These are phyloP conservation scores for Eulithis testata DNA, from an alignment of 2,888 invertebrate genomes.

Conservation along the genomic window DNA sequence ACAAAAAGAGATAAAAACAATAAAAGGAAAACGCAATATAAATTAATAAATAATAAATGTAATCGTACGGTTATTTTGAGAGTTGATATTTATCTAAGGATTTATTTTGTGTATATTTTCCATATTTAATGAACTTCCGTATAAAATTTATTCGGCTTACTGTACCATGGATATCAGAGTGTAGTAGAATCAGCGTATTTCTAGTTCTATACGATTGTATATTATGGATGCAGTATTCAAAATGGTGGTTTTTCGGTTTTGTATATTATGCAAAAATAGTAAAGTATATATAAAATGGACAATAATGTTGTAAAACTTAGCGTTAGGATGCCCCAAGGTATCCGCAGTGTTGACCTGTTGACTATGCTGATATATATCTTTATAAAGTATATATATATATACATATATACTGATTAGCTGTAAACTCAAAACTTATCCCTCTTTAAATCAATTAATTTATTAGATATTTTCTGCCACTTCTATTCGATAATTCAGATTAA, in stretches of 20 bases:
- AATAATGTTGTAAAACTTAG: slow-evolving; percentile 74
- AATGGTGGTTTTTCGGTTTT: slow-evolving; percentile 69
- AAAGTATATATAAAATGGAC: slow-evolving; percentile 77
- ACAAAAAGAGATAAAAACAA: slow-evolving; percentile 58
- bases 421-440: slow-evolving; percentile 83
- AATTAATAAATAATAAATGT: slow-evolving; percentile 49
- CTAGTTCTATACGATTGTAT: slow-evolving; percentile 64
- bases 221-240: slow-evolving; percentile 75
- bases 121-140: slow-evolving; percentile 45
- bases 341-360: slow-evolving; percentile 79
- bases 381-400: slow-evolving; percentile 46
- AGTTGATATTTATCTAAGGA: slow-evolving; percentile 40
- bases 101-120: slow-evolving; percentile 48
- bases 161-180: slow-evolving; percentile 65
- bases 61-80: slow-evolving; percentile 54
- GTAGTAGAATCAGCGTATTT: slow-evolving; percentile 65
- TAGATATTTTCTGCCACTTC: slow-evolving; percentile 65
- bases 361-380: slow-evolving; percentile 66
- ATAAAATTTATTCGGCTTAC: slow-evolving; percentile 63
- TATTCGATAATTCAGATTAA: slow-evolving; percentile 38
- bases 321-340: slow-evolving; percentile 82
- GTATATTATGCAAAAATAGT: slow-evolving; percentile 77
- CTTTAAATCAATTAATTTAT: slow-evolving; percentile 43
- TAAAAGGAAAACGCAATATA: slow-evolving; percentile 55
- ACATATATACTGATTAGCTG: slow-evolving; percentile 55